Evolutionary conservation across 2,113 vertebrate genomes (phyloP).

Genomic region (Carollia perspicillata): DNA sequence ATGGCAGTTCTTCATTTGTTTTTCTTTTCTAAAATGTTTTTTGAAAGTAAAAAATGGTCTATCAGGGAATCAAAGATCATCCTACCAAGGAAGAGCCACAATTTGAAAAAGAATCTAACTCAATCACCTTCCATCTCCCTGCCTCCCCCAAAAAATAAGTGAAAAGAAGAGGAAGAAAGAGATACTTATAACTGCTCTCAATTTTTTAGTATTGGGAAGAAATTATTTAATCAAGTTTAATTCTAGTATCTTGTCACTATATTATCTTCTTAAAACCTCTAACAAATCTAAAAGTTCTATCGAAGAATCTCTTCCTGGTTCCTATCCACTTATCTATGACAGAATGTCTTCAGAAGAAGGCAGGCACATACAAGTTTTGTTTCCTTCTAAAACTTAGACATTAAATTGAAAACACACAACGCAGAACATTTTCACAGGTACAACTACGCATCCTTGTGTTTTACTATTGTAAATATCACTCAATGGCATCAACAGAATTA

Average conservation of each 20-base stretch:
- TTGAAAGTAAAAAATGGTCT: background rate
- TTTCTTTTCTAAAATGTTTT: background rate
- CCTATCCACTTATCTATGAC: background rate
- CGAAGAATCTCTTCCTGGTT: background rate
- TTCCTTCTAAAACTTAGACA: background rate
- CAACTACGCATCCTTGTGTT: conserved; percentile 48
- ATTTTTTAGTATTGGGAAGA: background rate
- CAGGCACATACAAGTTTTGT: background rate
- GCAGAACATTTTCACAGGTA: background rate
- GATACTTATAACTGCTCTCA: background rate
- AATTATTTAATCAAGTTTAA: background rate
- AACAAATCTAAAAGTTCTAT: background rate
- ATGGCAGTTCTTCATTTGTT: background rate
- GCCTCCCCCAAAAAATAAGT: background rate
- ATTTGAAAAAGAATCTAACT: background rate
- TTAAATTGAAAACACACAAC: background rate
- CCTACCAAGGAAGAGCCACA: background rate
- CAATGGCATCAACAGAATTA: conserved; percentile 73
- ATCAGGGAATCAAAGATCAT: background rate
- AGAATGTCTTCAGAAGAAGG: background rate
- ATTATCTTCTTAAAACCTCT: background rate
- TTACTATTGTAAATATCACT: conserved; percentile 75
- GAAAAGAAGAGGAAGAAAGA: background rate
- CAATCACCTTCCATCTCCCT: background rate
- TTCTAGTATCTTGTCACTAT: background rate